Conservation (phyloP, 1,140 invertebrate species). For the Neuroterus valhalla region DNA sequence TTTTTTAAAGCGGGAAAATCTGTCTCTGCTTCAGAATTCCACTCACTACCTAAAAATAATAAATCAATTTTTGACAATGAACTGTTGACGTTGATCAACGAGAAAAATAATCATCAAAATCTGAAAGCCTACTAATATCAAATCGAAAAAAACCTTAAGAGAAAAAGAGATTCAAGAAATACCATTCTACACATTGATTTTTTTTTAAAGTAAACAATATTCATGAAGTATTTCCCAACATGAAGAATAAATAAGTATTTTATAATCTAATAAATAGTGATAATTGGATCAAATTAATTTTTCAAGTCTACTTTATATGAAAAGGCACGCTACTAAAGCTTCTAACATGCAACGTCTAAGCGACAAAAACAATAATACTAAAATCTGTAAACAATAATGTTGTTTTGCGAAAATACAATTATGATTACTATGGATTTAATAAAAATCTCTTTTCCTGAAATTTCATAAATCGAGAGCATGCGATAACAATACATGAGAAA, state of each 20-base stretch:
- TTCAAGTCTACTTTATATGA: conserved; percentile 15
- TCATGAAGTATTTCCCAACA: background rate
- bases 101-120: too few species aligned
- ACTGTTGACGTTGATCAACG: too few species aligned
- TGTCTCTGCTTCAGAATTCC: background rate
- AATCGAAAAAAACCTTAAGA: too few species aligned
- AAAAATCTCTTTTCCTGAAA: too few species aligned
- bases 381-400: background rate
- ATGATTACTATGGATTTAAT: conserved; percentile 40
- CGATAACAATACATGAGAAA: conserved; percentile 34
- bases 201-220: background rate
- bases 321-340: conserved; percentile 34
- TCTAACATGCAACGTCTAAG: conserved; percentile 48
- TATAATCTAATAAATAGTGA: too few species aligned
- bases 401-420: background rate
- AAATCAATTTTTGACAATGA: too few species aligned
- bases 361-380: conserved; percentile 16
- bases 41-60: too few species aligned
- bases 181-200: too few species aligned
- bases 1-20: conserved; percentile 31
- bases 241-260: background rate
- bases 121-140: too few species aligned
- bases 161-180: too few species aligned
- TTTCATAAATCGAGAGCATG: conserved; percentile 35
- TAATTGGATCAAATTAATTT: background rate